Evolutionary conservation across 2,797 vertebrate species (phyloP).

Genomic region (Lepidocolaptes lacrymiger): DNA sequence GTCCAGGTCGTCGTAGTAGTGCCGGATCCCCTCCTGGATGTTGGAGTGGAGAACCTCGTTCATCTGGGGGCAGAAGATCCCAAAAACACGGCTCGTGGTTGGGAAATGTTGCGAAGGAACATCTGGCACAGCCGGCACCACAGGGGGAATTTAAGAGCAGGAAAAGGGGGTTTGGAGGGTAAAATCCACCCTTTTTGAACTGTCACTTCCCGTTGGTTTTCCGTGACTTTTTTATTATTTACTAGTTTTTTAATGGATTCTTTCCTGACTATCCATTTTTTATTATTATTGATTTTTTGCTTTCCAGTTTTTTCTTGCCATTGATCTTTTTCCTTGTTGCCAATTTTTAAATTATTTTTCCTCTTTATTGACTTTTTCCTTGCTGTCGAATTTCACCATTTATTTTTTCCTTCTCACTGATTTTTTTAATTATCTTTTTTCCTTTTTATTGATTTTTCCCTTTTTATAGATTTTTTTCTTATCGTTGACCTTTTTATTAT

Average conservation of each 20-base stretch:
- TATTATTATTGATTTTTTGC: background rate
- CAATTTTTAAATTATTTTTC: too few relatives aligned
- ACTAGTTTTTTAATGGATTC: too few relatives aligned
- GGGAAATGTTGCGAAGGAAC: background rate
- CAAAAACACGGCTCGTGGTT: fast-evolving
- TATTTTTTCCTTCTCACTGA: too few relatives aligned
- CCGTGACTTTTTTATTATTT: background rate
- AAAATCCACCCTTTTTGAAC: background rate
- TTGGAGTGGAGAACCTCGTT: slow-evolving; percentile 86
- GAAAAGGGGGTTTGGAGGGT: background rate
- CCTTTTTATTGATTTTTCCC: too few relatives aligned
- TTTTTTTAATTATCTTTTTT: background rate
- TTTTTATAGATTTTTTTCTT: too few relatives aligned
- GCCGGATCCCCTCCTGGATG: slow-evolving; percentile 88
- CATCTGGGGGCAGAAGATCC: slow-evolving; percentile 71
- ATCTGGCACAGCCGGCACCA: fast-evolving
- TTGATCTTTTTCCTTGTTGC: too few relatives aligned
- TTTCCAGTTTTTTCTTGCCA: too few relatives aligned
- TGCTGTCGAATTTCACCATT: too few relatives aligned
- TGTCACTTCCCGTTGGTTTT: background rate
- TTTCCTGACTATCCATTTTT: too few relatives aligned
- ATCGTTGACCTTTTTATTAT: background rate
- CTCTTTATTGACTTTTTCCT: too few relatives aligned
- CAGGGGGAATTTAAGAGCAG: too few relatives aligned
- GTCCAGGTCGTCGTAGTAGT: slow-evolving; percentile 93